A percentile compares a stretch with the other conserved stretches of the same genome.
Evolutionary conservation across 2,113 vertebrate species (phyloP).

Genomic region (Bos indicus): DNA sequence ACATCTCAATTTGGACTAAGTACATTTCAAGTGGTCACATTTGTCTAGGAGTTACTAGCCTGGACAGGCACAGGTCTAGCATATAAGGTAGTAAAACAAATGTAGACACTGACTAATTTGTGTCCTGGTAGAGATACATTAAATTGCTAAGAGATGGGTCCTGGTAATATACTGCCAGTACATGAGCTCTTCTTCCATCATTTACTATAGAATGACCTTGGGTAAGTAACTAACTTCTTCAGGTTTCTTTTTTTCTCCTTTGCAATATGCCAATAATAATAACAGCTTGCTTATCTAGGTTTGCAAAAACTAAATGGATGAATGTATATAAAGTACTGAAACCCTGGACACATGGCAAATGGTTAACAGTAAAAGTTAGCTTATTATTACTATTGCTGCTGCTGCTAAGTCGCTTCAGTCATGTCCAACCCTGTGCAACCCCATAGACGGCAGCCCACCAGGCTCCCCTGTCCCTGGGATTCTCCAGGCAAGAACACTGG

Average conservation of each 20-base stretch:
- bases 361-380: neutral
- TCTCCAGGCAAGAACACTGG: no score
- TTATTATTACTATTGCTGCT: no score
- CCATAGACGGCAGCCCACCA: no score
- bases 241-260: constrained; percentile 49
- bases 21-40: neutral
- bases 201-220: neutral
- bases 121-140: neutral
- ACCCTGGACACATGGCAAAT: neutral
- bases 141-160: neutral
- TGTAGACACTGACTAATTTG: neutral
- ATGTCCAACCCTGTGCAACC: no score
- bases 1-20: neutral
- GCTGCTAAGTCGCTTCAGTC: no score
- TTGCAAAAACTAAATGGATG: constrained; percentile 64
- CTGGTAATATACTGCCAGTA: fast-evolving
- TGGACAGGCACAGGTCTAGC: neutral
- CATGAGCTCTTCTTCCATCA: neutral
- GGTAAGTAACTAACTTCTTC: neutral
- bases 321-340: neutral
- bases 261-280: neutral
- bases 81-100: neutral
- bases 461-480: no score
- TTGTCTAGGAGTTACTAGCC: neutral
- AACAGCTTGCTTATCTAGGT: constrained; percentile 29